Conservation (phyloP, 2,113 vertebrate genomes). For the Charina bottae region DNA sequence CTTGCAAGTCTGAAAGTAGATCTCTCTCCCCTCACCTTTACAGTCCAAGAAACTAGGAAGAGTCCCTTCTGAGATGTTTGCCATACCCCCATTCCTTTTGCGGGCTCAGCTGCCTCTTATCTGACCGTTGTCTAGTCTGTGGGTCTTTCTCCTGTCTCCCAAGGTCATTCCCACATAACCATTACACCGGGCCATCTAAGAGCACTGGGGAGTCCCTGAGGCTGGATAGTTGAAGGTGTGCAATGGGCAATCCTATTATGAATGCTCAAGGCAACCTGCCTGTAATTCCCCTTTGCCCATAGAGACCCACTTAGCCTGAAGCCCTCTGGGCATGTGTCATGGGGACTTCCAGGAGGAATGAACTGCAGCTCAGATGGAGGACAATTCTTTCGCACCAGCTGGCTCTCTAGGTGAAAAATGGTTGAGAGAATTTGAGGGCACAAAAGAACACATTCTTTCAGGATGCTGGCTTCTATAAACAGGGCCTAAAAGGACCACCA, state of each 20-base stretch:
- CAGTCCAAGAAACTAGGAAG: background rate
- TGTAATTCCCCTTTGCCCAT: background rate
- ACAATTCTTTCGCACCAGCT: background rate
- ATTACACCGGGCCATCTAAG: background rate
- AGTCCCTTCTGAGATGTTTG: background rate
- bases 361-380: background rate
- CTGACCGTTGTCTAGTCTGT: background rate
- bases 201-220: background rate
- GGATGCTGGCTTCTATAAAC: background rate
- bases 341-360: background rate
- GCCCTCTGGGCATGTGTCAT: background rate
- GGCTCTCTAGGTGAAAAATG: background rate
- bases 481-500: background rate
- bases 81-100: background rate
- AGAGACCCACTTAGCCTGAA: background rate
- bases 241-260: background rate
- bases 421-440: background rate
- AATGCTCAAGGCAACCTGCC: background rate
- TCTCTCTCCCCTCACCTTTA: background rate
- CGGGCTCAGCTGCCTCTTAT: background rate
- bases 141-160: background rate
- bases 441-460: background rate
- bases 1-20: background rate
- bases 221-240: background rate
- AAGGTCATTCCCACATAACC: background rate